These are phyloP conservation scores for Acrossocheilus wenchowensis DNA, from an alignment of 2,797 vertebrate genomes.

Conservation along the genomic window DNA sequence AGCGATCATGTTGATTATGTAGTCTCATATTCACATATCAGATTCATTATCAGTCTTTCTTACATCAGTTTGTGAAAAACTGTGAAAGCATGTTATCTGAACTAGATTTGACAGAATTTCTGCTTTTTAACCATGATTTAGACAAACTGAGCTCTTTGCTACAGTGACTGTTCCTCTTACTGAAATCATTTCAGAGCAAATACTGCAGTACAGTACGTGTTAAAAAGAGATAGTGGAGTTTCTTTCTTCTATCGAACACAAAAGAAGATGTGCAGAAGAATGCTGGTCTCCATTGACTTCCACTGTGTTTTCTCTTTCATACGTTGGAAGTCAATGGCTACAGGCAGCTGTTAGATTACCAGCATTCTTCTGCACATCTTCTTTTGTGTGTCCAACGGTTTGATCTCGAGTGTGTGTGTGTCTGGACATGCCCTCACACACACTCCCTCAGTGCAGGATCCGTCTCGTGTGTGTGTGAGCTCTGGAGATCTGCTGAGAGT, in stretches of 20 bases:
- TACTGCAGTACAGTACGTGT: neutral
- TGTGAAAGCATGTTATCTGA: neutral
- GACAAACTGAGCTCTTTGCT: neutral
- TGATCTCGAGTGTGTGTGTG: neutral
- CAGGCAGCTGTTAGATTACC: neutral
- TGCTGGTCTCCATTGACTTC: neutral
- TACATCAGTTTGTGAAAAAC: neutral
- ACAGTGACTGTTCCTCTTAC: neutral
- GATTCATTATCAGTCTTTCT: neutral
- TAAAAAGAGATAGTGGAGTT: neutral
- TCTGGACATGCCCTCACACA: neutral
- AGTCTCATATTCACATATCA: neutral
- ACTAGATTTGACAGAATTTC: neutral
- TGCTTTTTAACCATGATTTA: too few relatives aligned
- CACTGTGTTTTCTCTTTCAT: neutral
- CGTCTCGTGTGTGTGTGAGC: neutral
- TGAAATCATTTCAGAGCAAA: neutral
- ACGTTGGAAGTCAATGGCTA: neutral
- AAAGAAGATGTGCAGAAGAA: neutral
- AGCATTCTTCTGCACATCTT: neutral
- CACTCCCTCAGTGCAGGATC: neutral
- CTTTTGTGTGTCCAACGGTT: neutral
- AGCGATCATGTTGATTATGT: neutral
- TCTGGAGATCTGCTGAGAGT: neutral
- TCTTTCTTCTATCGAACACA: neutral